These are phyloP conservation scores for Catharus bicknelli DNA, from an alignment of 2,113 vertebrate genomes.

Conservation along the genomic window DNA sequence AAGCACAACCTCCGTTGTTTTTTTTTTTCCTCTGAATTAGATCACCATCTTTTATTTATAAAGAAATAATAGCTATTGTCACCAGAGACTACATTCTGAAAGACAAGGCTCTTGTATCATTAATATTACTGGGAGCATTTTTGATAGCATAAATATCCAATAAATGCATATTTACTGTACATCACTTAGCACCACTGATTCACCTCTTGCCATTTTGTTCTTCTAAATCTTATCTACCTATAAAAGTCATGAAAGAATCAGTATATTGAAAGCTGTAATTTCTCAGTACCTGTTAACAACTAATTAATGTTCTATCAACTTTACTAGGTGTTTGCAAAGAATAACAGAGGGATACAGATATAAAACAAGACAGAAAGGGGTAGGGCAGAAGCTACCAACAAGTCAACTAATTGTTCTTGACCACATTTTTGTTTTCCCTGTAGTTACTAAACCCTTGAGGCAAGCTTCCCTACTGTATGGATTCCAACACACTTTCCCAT, in stretches of 20 bases:
- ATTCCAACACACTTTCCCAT: neutral
- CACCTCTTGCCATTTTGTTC: neutral
- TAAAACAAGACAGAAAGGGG: neutral
- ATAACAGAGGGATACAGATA: neutral
- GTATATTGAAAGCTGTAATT: neutral
- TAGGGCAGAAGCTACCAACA: accelerated
- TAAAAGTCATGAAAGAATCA: neutral
- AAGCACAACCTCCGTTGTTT: neutral
- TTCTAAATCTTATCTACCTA: neutral
- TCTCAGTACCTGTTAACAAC: neutral
- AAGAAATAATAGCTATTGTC: neutral
- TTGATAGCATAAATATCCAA: neutral
- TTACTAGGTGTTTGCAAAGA: neutral
- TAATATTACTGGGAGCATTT: neutral
- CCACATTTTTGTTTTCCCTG: neutral
- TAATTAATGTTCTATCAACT: neutral
- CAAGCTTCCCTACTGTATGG: neutral
- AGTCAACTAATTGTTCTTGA: neutral
- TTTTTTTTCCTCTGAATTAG: neutral
- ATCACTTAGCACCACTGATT: neutral
- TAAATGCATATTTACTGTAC: neutral
- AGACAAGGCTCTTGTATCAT: neutral
- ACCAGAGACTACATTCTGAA: neutral
- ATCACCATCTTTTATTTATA: neutral
- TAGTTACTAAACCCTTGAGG: neutral